Conservation (phyloP, 2,888 invertebrate genomes). For the Ceratothoa steindachneri region DNA sequence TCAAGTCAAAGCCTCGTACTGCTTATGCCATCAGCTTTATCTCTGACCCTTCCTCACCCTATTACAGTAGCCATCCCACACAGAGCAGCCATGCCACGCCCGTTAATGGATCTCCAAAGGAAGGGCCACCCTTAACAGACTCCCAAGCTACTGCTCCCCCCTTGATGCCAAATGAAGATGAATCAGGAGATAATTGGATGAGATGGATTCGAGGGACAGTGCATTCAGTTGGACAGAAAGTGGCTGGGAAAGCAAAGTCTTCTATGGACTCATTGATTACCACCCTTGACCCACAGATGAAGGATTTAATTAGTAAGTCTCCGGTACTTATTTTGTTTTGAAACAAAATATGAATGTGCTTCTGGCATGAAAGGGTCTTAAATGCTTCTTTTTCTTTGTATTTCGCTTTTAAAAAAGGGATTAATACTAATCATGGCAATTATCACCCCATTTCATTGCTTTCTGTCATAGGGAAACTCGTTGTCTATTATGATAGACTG, state of each 20-base stretch:
- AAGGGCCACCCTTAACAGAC: not conserved
- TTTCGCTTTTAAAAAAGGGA: too few relatives aligned
- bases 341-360: too few relatives aligned
- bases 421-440: too few relatives aligned
- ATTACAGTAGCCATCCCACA: not conserved
- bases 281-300: constrained; percentile 84
- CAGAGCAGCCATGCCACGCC: not conserved
- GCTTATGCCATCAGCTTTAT: not conserved
- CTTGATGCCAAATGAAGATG: too few relatives aligned
- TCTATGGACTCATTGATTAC: constrained; percentile 82
- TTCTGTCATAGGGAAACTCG: too few relatives aligned
- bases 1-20: not conserved
- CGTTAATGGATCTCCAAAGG: not conserved
- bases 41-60: not conserved
- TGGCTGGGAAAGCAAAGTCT: constrained; percentile 71
- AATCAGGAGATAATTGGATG: constrained; percentile 26
- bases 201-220: constrained; percentile 45
- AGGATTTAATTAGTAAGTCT: constrained; percentile 73
- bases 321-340: not conserved
- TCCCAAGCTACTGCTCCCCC: not conserved
- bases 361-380: too few relatives aligned
- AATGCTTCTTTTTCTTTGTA: too few relatives aligned
- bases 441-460: too few relatives aligned
- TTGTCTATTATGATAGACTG: too few relatives aligned
- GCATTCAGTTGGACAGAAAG: constrained; percentile 53